Evolutionary conservation across 64 coral and sea anemone genomes (phyloP).

Genomic region (Pocillopora damicornis): DNA sequence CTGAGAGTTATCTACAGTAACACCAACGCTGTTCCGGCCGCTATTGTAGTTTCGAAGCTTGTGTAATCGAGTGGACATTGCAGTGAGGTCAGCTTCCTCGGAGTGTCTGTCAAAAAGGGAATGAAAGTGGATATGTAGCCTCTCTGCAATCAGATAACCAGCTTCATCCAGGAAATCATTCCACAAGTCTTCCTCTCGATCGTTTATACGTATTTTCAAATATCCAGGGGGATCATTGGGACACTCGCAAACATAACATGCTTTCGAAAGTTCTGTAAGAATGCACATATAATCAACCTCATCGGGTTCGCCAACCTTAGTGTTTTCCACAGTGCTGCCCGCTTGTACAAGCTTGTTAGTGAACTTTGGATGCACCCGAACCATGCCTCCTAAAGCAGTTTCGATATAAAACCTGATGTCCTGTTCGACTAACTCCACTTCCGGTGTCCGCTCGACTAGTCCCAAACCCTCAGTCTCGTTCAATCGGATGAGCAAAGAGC

Average conservation of each 20-base stretch:
- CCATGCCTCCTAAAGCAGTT: slow-evolving; percentile 31
- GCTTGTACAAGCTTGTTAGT: slow-evolving; percentile 34
- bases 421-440: slow-evolving; percentile 44
- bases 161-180: slow-evolving; percentile 37
- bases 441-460: slow-evolving; percentile 26
- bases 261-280: slow-evolving; percentile 40
- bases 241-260: background rate
- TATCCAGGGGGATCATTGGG: slow-evolving; percentile 32
- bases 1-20: slow-evolving; percentile 59
- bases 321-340: slow-evolving; percentile 58
- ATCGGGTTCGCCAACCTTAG: slow-evolving; percentile 57
- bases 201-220: slow-evolving; percentile 26
- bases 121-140: slow-evolving; percentile 40
- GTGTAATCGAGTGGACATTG: slow-evolving; percentile 43
- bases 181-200: slow-evolving; percentile 2
- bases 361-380: background rate
- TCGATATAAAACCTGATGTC: slow-evolving; percentile 53
- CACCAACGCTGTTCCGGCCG: background rate
- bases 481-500: slow-evolving; percentile 18
- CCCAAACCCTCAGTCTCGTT: slow-evolving; percentile 50
- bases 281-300: slow-evolving; percentile 58
- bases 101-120: slow-evolving; percentile 54
- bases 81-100: slow-evolving; percentile 47
- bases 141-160: slow-evolving; percentile 50
- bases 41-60: slow-evolving; percentile 47